phyloP scores from a whole-genome alignment of 2,797 vertebrate species.

The Chrysocyon brachyurus region DNA sequence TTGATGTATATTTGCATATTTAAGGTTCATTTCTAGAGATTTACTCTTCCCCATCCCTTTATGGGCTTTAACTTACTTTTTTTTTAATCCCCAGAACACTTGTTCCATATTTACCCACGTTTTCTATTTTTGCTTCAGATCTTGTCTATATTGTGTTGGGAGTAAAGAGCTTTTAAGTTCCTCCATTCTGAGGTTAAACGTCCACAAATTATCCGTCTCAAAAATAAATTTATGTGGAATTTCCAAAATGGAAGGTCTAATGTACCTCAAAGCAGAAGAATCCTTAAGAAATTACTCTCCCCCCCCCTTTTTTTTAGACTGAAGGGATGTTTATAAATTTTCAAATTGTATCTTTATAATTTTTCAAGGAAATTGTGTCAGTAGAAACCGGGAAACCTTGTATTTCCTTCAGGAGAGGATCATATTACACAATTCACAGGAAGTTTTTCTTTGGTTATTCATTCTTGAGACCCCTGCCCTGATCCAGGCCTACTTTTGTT shows the following conservation, averaged over 20 bases:
- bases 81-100: background rate
- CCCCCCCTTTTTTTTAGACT: background rate
- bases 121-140: constrained; percentile 35
- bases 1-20: constrained; percentile 33
- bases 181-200: background rate
- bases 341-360: background rate
- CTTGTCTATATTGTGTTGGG: background rate
- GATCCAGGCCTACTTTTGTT: background rate
- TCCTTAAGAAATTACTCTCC: background rate
- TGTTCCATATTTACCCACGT: constrained; percentile 3
- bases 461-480: background rate
- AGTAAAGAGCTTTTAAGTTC: constrained; percentile 2
- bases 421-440: background rate
- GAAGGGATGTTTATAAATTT: background rate
- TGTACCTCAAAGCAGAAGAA: background rate
- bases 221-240: background rate
- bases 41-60: background rate
- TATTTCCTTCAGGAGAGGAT: background rate
- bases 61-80: background rate
- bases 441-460: constrained; percentile 37
- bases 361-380: background rate
- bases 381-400: background rate
- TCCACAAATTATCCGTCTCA: background rate
- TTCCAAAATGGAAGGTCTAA: constrained; percentile 20
- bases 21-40: background rate